Evolutionary conservation across 2,888 invertebrate species (phyloP).

Genomic region (Thecophora atra): DNA sequence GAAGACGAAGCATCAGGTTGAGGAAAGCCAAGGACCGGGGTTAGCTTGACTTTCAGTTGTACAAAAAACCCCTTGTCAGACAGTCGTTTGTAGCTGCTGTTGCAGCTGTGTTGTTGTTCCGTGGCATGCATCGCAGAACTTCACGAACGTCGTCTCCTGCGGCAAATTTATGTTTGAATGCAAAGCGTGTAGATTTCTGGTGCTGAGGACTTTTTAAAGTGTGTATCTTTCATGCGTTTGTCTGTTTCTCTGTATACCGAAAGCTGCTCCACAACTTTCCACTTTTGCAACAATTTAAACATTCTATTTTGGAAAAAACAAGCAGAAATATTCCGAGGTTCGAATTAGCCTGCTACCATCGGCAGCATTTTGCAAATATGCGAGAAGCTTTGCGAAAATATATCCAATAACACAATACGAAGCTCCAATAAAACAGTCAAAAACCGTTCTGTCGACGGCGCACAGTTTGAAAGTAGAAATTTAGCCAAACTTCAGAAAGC

Average conservation of each 20-base stretch:
- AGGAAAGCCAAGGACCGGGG: not conserved
- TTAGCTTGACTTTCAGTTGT: constrained; percentile 15
- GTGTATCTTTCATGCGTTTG: not conserved
- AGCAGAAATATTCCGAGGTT: not conserved
- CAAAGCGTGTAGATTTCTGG: constrained; percentile 10
- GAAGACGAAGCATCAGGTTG: not conserved
- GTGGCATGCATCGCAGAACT: not conserved
- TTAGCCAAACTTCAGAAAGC: too few relatives aligned
- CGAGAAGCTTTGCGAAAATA: not conserved
- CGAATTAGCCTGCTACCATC: not conserved
- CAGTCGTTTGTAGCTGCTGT: too few relatives aligned
- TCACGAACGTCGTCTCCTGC: constrained; percentile 1
- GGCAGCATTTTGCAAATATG: not conserved
- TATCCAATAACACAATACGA: not conserved
- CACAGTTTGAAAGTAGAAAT: too few relatives aligned
- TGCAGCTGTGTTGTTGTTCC: constrained; percentile 25
- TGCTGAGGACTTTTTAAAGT: not conserved
- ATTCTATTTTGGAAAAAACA: not conserved
- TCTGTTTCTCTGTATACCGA: not conserved
- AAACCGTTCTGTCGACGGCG: too few relatives aligned
- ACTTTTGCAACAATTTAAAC: constrained; percentile 3
- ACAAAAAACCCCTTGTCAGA: constrained; percentile 13
- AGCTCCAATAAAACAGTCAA: not conserved
- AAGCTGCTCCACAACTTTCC: not conserved
- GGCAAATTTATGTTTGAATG: constrained; percentile 22